These are phyloP conservation scores for Malacoctenus gilli DNA, from an alignment of 2,797 vertebrate genomes.

Conservation along the genomic window DNA sequence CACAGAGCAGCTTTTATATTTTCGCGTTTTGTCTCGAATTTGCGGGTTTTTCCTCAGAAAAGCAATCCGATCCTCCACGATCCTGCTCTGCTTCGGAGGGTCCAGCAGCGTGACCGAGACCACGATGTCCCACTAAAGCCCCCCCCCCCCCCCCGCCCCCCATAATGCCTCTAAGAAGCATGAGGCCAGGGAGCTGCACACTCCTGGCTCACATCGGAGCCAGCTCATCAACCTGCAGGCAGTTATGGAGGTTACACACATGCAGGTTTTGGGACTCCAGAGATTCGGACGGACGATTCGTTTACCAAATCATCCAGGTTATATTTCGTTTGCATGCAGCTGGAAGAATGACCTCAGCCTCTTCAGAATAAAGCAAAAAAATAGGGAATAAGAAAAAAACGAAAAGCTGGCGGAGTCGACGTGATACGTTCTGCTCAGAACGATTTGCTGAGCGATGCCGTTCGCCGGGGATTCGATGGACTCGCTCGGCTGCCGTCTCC, in stretches of 20 bases:
- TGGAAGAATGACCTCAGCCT: background rate
- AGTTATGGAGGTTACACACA: too few relatives aligned
- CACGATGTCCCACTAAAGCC: too few relatives aligned
- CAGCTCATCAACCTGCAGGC: too few relatives aligned
- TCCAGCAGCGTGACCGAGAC: too few relatives aligned
- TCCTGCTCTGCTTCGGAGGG: too few relatives aligned
- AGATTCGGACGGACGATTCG: background rate
- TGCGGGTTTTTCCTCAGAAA: background rate
- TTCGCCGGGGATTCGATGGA: slow-evolving; percentile 17
- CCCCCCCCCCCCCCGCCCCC: too few relatives aligned
- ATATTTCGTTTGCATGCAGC: background rate
- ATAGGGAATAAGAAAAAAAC: background rate
- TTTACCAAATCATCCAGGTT: background rate
- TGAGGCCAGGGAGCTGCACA: too few relatives aligned
- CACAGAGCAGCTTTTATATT: background rate
- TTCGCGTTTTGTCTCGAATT: background rate
- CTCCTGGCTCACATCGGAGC: too few relatives aligned
- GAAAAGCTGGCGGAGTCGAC: background rate
- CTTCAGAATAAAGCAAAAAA: slow-evolving; percentile 11
- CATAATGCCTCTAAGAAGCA: too few relatives aligned
- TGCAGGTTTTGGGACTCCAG: background rate
- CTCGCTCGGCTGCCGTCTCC: slow-evolving; percentile 13
- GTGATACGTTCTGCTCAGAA: slow-evolving; percentile 4
- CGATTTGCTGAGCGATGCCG: slow-evolving; percentile 1
- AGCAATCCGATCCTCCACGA: background rate